Evolutionary conservation across 2,888 invertebrate genomes (phyloP).

Genomic region (Lycia hirtaria): DNA sequence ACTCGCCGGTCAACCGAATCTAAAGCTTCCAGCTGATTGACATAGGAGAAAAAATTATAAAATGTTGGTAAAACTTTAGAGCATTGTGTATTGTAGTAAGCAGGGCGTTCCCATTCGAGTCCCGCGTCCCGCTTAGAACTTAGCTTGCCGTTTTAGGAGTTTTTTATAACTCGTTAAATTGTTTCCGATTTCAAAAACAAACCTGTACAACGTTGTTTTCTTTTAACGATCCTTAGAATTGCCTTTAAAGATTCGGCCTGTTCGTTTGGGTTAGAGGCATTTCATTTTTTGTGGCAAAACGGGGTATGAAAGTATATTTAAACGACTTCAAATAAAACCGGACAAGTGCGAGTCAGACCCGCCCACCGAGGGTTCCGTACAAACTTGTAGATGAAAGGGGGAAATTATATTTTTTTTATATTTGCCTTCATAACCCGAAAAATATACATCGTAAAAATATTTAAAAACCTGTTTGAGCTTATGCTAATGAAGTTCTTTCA

Average conservation of each 20-base stretch:
- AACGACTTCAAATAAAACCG: too few species aligned
- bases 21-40: too few species aligned
- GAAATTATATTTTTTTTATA: too few species aligned
- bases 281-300: neutral
- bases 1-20: too few species aligned
- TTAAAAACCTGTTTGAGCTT: too few species aligned
- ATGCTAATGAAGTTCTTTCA: too few species aligned
- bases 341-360: too few species aligned
- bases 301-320: too few species aligned
- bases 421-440: too few species aligned
- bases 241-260: constrained; percentile 1
- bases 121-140: constrained; percentile 41
- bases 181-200: constrained; percentile 34
- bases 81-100: constrained; percentile 7
- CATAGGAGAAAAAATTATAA: neutral
- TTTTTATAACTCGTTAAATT: constrained; percentile 38
- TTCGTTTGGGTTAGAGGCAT: neutral
- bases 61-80: neutral
- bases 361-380: too few species aligned
- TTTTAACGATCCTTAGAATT: constrained; percentile 23
- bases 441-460: too few species aligned
- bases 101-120: constrained; percentile 37
- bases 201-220: constrained; percentile 15
- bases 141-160: constrained; percentile 40
- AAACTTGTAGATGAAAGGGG: too few species aligned